phyloP scores from a whole-genome alignment of 1,140 invertebrate species.

The Batillaria attramentaria region DNA sequence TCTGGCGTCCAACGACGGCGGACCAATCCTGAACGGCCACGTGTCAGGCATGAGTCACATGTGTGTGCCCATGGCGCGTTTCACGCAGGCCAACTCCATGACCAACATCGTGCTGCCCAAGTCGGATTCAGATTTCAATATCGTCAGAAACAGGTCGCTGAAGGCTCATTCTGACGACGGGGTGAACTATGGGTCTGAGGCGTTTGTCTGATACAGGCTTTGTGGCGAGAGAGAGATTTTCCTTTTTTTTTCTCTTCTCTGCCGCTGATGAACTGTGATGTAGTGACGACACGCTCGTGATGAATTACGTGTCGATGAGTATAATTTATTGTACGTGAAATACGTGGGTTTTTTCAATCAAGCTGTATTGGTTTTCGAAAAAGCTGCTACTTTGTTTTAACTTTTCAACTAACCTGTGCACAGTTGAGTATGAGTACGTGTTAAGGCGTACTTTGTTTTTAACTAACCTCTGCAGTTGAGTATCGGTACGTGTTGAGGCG shows the following conservation, averaged over 20 bases:
- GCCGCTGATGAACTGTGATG: too few species aligned
- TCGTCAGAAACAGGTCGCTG: conserved; percentile 46
- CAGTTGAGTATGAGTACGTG: too few species aligned
- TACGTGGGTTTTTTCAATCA: too few species aligned
- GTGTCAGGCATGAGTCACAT: conserved; percentile 38
- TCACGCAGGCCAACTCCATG: conserved; percentile 56
- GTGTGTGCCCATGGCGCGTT: conserved; percentile 38
- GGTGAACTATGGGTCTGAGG: conserved; percentile 55
- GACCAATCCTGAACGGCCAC: conserved; percentile 60
- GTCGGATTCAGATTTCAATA: conserved; percentile 45
- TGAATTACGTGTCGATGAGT: background rate
- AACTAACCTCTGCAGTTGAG: too few species aligned
- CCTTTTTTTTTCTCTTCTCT: background rate
- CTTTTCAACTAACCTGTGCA: too few species aligned
- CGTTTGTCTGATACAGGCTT: conserved; percentile 42
- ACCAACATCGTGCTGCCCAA: conserved; percentile 46
- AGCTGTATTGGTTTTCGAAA: too few species aligned
- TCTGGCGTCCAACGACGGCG: conserved; percentile 54
- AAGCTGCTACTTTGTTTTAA: too few species aligned
- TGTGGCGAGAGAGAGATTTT: background rate
- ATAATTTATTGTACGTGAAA: background rate
- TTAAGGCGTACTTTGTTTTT: too few species aligned
- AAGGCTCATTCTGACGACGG: conserved; percentile 64
- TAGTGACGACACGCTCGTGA: background rate
- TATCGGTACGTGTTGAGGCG: too few species aligned